Conservation (phyloP, 2,888 invertebrate species). For the Plebejus argus region DNA sequence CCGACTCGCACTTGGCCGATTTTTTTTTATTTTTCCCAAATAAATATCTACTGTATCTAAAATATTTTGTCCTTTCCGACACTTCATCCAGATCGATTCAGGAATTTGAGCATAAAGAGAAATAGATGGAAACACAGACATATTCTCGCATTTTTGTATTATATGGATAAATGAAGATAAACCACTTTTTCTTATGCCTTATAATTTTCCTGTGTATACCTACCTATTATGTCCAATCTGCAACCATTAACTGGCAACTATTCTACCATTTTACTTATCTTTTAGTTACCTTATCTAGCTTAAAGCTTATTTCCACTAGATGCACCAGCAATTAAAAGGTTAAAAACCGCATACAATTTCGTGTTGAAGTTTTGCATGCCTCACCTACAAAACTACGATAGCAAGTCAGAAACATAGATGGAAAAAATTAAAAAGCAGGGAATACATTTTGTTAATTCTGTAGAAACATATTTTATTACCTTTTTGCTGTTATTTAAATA, state of each 20-base stretch:
- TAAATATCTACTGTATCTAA: too few species aligned
- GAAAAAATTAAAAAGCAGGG: neutral
- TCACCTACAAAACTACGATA: neutral
- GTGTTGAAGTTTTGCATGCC: conserved; percentile 3
- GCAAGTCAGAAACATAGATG: neutral
- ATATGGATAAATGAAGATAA: neutral
- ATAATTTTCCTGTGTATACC: too few species aligned
- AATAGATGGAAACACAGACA: neutral
- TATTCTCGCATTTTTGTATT: neutral
- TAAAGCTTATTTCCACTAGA: neutral
- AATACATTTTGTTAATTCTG: neutral
- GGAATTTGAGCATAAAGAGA: neutral
- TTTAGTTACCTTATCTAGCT: neutral
- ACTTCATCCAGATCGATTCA: neutral
- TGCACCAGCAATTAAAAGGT: conserved; percentile 15
- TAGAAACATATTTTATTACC: too few species aligned
- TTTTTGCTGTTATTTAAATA: too few species aligned
- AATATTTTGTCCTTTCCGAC: neutral
- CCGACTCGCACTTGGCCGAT: too few species aligned
- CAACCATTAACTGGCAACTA: neutral
- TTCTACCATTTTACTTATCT: neutral
- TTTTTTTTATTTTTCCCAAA: too few species aligned
- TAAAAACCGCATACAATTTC: conserved; percentile 21
- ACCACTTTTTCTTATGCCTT: too few species aligned
- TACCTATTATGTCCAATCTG: neutral